phyloP scores from a whole-genome alignment of 2,113 vertebrate species.

The Mirza zaza region DNA sequence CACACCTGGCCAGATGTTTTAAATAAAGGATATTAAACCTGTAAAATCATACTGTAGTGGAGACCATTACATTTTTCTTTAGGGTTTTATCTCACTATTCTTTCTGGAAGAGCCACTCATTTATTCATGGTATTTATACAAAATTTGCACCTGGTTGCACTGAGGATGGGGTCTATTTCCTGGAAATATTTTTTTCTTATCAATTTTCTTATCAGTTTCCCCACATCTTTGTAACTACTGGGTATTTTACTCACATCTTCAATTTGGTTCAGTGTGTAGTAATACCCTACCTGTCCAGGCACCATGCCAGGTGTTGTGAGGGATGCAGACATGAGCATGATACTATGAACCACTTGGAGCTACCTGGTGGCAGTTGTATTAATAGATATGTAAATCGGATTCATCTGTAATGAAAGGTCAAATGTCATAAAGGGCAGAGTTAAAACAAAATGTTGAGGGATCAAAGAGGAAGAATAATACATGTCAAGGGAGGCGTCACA shows the following conservation, averaged over 20 bases:
- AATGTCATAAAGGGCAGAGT: neutral
- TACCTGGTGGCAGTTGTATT: neutral
- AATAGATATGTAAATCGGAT: neutral
- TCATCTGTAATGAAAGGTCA: neutral
- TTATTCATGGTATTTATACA: neutral
- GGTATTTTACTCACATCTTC: neutral
- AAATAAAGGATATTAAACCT: neutral
- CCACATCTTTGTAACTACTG: neutral
- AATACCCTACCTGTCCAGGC: neutral
- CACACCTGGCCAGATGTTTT: neutral
- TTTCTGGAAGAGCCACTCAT: neutral
- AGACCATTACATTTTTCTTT: neutral
- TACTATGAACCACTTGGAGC: neutral
- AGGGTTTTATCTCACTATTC: neutral
- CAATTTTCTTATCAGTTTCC: neutral
- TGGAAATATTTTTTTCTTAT: neutral
- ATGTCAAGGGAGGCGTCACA: neutral
- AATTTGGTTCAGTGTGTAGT: neutral
- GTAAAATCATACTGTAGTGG: neutral
- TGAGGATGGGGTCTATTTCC: neutral
- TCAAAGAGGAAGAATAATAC: neutral
- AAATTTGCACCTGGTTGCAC: neutral
- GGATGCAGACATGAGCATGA: neutral
- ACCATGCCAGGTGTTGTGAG: neutral
- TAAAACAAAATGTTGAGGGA: slow-evolving; percentile 9